A percentile compares a stretch with the other conserved stretches of the same genome.
Conservation (phyloP, 2,888 invertebrate genomes). For the Lathronympha strigana region DNA sequence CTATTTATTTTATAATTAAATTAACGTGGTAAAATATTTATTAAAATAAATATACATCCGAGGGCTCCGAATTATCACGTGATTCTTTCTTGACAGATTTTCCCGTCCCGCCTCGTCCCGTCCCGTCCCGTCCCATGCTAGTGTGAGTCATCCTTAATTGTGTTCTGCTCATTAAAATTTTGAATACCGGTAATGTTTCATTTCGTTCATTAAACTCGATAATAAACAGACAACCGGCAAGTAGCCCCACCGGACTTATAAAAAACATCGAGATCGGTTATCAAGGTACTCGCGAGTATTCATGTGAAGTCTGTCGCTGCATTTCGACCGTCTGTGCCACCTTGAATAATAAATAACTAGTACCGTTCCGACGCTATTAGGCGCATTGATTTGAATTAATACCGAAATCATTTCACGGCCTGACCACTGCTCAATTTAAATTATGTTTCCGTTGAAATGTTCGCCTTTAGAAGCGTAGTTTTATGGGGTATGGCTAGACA, state of each 20-base stretch:
- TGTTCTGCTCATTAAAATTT: too few species aligned
- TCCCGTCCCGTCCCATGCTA: too few species aligned
- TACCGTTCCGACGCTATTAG: slow-evolving; percentile 63
- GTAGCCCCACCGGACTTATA: background rate
- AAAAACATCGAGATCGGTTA: slow-evolving; percentile 1
- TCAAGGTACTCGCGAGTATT: slow-evolving; percentile 17
- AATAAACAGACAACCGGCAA: background rate
- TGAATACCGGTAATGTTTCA: too few species aligned
- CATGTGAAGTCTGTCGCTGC: slow-evolving; percentile 56
- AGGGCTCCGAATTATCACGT: too few species aligned
- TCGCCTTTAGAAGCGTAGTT: background rate
- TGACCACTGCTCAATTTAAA: slow-evolving; percentile 2
- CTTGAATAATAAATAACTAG: slow-evolving; percentile 65
- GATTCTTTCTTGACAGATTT: too few species aligned
- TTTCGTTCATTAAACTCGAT: background rate
- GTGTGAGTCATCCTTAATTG: too few species aligned
- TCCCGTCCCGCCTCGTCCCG: too few species aligned
- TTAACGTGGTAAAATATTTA: too few species aligned
- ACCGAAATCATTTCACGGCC: slow-evolving; percentile 21
- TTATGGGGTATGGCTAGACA: background rate
- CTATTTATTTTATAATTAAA: too few species aligned
- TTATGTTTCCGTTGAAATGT: background rate
- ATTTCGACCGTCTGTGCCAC: slow-evolving; percentile 41
- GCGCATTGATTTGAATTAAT: slow-evolving; percentile 37
- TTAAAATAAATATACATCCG: too few species aligned